These are phyloP conservation scores for Balaenoptera acutorostrata DNA, from an alignment of 2,113 vertebrate species.

Conservation along the genomic window DNA sequence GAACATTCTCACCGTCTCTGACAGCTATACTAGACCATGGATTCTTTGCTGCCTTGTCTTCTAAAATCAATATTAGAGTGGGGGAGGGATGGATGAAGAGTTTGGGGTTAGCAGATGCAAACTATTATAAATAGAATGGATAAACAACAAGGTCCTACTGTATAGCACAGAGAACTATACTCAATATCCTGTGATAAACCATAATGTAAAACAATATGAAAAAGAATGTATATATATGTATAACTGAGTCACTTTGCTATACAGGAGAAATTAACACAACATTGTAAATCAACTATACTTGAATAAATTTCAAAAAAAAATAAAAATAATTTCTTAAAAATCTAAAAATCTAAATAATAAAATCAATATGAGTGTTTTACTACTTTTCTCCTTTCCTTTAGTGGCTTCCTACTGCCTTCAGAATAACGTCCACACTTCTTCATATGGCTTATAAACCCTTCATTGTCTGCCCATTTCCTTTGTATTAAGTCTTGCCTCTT, in stretches of 20 bases:
- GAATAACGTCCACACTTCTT: neutral
- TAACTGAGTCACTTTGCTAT: neutral
- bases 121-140: neutral
- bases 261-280: neutral
- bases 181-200: neutral
- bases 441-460: neutral
- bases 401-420: neutral
- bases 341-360: neutral
- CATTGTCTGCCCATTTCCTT: neutral
- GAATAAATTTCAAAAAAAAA: neutral
- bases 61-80: neutral
- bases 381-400: neutral
- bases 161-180: neutral
- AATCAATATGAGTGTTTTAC: neutral
- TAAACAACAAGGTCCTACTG: neutral
- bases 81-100: neutral
- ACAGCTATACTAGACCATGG: neutral
- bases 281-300: neutral
- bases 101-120: neutral
- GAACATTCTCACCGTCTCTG: neutral
- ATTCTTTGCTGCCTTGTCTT: neutral
- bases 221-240: neutral
- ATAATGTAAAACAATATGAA: neutral
- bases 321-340: accelerated
- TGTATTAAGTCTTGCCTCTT: neutral